phyloP scores from a whole-genome alignment of 64 coral and sea anemone species.

The Pocillopora damicornis region DNA sequence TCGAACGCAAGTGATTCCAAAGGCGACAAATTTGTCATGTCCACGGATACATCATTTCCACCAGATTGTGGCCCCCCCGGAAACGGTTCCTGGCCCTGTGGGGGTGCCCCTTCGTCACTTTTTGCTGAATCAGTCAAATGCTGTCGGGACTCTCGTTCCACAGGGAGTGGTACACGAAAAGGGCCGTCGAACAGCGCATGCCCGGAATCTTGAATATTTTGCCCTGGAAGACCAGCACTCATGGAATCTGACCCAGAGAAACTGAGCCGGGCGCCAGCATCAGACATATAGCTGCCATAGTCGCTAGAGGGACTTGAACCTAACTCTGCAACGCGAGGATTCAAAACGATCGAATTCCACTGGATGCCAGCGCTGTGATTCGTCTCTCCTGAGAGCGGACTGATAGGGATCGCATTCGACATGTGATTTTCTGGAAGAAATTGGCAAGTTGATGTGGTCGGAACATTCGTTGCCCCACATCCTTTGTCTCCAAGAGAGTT shows the following conservation, averaged over 20 bases:
- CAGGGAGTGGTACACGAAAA: slow-evolving; percentile 47
- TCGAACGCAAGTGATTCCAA: slow-evolving; percentile 47
- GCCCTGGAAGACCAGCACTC: slow-evolving; percentile 14
- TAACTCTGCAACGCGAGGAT: slow-evolving; percentile 21
- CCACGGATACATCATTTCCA: slow-evolving; percentile 22
- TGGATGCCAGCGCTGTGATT: not conserved
- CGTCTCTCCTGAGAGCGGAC: slow-evolving; percentile 1
- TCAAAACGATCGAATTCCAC: slow-evolving; percentile 24
- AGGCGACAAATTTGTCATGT: slow-evolving; percentile 38
- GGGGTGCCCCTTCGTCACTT: not conserved
- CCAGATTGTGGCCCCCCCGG: slow-evolving; percentile 22
- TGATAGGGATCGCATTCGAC: slow-evolving; percentile 2
- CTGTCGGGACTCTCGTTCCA: not conserved
- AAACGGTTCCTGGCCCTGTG: not conserved
- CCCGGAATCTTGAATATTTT: slow-evolving; percentile 23
- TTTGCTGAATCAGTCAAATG: slow-evolving; percentile 12
- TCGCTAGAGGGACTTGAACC: slow-evolving; percentile 54
- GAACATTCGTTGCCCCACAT: not conserved
- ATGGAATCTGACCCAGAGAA: slow-evolving; percentile 58
- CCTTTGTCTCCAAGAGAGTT: not conserved
- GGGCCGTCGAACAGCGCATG: slow-evolving; percentile 47
- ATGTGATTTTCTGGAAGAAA: slow-evolving; percentile 18
- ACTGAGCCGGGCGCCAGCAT: slow-evolving; percentile 29
- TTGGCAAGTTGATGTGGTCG: slow-evolving; percentile 8
- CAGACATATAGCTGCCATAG: slow-evolving; percentile 65